Conservation (phyloP, 2,888 invertebrate species). For the Sinodicranocentrus sp. region DNA sequence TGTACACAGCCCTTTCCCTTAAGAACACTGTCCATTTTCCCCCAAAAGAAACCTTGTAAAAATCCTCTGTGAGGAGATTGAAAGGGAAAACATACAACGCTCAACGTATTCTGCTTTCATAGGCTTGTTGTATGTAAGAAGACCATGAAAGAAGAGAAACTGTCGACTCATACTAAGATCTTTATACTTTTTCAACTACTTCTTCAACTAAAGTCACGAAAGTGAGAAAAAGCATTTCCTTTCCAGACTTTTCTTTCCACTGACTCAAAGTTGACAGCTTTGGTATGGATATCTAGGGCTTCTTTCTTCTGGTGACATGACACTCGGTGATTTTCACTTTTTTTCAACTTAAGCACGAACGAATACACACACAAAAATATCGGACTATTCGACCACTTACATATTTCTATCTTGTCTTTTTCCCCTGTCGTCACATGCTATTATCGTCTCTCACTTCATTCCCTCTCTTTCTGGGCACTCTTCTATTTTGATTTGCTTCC, state of each 20-base stretch:
- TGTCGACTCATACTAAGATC: conserved; percentile 8
- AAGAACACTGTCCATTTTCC: background rate
- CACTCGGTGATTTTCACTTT: conserved; percentile 33
- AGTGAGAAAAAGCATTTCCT: conserved; percentile 20
- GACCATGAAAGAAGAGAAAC: conserved; percentile 12
- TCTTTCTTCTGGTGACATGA: conserved; percentile 30
- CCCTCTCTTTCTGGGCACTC: background rate
- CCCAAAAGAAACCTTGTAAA: background rate
- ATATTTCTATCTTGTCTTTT: conserved; percentile 34
- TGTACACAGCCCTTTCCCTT: no score
- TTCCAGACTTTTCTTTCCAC: conserved; percentile 9
- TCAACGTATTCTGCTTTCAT: no score
- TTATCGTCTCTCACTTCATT: conserved; percentile 26
- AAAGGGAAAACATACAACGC: no score
- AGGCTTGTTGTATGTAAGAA: background rate
- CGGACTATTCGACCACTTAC: conserved; percentile 28
- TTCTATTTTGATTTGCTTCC: background rate
- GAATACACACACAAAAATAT: conserved; percentile 19
- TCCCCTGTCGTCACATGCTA: conserved; percentile 15
- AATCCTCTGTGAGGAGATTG: no score
- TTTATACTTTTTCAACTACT: background rate
- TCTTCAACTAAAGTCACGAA: conserved; percentile 17
- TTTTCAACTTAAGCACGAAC: conserved; percentile 23
- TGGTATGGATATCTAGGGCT: conserved; percentile 42
- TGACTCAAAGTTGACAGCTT: conserved; percentile 41